Evolutionary conservation across 2,113 vertebrate genomes (phyloP).

Genomic region (Nipponia nippon): DNA sequence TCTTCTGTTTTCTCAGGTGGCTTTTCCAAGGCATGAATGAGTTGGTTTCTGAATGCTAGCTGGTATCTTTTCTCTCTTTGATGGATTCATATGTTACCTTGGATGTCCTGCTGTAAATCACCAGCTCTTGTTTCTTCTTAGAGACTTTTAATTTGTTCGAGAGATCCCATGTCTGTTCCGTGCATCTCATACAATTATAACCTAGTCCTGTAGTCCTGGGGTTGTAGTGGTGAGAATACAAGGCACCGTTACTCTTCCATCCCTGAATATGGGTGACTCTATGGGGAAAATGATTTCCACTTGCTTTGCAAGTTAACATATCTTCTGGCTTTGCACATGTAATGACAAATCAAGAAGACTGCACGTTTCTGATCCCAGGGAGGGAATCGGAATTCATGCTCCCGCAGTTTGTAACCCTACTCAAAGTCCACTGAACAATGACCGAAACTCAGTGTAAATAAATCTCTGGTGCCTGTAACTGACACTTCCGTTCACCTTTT

Average conservation of each 20-base stretch:
- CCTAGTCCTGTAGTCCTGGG: not conserved
- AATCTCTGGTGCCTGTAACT: not conserved
- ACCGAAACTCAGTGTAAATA: accelerated
- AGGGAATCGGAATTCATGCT: not conserved
- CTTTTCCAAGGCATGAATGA: not conserved
- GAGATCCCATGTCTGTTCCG: not conserved
- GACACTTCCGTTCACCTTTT: not conserved
- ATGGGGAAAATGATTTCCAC: not conserved
- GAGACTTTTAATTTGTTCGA: not conserved
- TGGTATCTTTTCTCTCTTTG: not conserved
- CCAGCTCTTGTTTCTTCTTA: not conserved
- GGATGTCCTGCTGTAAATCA: not conserved
- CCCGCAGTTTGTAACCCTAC: not conserved
- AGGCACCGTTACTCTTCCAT: not conserved
- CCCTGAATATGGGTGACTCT: not conserved
- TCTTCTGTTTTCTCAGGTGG: not conserved
- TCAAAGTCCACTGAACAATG: not conserved
- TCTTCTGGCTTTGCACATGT: not conserved
- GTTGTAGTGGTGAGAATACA: not conserved
- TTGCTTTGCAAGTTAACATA: not conserved
- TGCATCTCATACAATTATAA: not conserved
- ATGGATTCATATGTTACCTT: not conserved
- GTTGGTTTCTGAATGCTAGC: not conserved
- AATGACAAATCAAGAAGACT: not conserved
- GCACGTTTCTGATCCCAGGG: not conserved